Conservation (phyloP, 2,113 vertebrate species). For the Redunca redunca region DNA sequence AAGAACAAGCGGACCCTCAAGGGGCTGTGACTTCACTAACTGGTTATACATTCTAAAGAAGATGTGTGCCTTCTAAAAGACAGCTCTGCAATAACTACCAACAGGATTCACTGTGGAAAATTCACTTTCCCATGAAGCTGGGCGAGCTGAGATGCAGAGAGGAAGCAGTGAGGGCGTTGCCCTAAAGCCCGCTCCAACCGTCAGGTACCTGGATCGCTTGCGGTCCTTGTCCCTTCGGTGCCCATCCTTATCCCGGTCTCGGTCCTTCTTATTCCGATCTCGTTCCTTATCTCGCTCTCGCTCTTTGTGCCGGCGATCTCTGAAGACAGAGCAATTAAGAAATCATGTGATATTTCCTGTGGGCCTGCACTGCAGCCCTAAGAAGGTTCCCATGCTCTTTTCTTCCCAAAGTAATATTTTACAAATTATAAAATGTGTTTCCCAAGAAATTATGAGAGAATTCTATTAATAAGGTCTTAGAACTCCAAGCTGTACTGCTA, state of each 20-base stretch:
- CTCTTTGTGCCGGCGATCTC: slow-evolving; percentile 93
- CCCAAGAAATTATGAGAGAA: neutral
- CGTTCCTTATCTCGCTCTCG: slow-evolving; percentile 88
- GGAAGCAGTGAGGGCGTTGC: neutral
- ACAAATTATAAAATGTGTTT: neutral
- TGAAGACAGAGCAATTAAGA: slow-evolving; percentile 59
- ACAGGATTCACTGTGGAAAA: neutral
- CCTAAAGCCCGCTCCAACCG: neutral
- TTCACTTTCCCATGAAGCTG: neutral
- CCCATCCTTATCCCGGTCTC: slow-evolving; percentile 89
- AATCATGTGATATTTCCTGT: neutral
- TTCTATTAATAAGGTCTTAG: neutral
- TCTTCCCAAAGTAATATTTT: neutral
- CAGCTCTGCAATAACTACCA: neutral
- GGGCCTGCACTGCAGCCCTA: neutral
- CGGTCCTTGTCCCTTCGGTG: slow-evolving; percentile 91
- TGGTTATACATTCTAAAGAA: neutral
- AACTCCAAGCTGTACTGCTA: neutral
- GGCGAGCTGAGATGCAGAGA: neutral
- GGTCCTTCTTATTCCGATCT: slow-evolving; percentile 89
- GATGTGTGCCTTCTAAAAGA: neutral
- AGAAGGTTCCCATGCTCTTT: neutral
- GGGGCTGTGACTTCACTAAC: neutral
- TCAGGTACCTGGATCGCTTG: slow-evolving; percentile 87
- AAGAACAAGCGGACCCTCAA: neutral